Conservation (phyloP, 2,888 invertebrate genomes). For the Apotomis capreana region DNA sequence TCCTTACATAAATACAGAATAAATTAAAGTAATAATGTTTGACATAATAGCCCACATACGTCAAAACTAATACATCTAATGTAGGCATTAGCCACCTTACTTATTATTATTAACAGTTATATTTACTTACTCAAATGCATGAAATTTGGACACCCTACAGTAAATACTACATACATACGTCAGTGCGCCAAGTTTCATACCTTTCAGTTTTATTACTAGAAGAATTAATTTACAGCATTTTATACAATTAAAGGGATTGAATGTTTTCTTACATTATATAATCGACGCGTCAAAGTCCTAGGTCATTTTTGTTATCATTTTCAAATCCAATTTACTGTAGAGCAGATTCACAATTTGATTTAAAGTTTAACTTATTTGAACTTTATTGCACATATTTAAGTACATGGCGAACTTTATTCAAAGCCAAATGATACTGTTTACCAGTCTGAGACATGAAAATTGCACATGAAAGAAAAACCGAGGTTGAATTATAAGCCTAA, state of each 20-base stretch:
- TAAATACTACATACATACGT: constrained; percentile 18
- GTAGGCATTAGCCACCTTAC: constrained; percentile 12
- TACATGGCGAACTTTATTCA: too few relatives aligned
- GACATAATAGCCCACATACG: constrained; percentile 33
- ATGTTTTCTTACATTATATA: constrained; percentile 3
- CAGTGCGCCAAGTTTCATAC: constrained; percentile 9
- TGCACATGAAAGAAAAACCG: too few relatives aligned
- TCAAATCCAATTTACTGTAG: not conserved
- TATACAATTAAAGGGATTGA: constrained; percentile 22
- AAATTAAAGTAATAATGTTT: constrained; percentile 36
- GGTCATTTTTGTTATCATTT: not conserved
- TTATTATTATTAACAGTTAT: constrained; percentile 19
- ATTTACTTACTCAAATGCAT: constrained; percentile 11
- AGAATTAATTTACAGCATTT: constrained; percentile 31
- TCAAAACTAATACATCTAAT: constrained; percentile 34
- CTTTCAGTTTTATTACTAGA: constrained; percentile 11
- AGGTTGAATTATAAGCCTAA: too few relatives aligned
- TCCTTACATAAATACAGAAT: constrained; percentile 35
- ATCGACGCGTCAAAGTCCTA: constrained; percentile 10
- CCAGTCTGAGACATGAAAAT: too few relatives aligned
- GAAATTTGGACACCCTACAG: constrained; percentile 7
- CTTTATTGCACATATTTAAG: too few relatives aligned
- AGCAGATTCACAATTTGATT: too few relatives aligned
- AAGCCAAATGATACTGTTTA: too few relatives aligned
- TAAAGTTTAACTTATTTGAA: too few relatives aligned